Evolutionary conservation across 2,113 vertebrate species (phyloP).

Genomic region (Columbina picui): DNA sequence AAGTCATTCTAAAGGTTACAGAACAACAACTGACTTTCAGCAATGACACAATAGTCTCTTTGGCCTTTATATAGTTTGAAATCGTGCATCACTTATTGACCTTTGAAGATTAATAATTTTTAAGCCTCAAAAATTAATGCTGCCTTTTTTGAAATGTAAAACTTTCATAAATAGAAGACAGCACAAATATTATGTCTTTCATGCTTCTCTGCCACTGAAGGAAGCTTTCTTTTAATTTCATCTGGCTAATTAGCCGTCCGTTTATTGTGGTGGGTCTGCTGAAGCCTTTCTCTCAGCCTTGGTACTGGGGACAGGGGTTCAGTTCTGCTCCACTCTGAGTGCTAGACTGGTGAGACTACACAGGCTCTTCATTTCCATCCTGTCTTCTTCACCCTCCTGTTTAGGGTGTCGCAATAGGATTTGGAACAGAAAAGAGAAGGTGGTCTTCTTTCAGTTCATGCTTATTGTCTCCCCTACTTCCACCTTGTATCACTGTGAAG

Average conservation of each 20-base stretch:
- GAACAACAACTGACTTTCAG: not conserved
- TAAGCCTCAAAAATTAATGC: conserved; percentile 10
- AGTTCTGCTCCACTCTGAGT: not conserved
- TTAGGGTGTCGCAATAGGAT: not conserved
- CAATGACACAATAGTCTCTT: not conserved
- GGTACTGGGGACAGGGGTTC: not conserved
- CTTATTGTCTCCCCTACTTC: not conserved
- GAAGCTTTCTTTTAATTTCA: not conserved
- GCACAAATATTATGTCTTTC: not conserved
- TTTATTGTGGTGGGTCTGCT: not conserved
- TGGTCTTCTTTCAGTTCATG: not conserved
- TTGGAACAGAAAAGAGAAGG: not conserved
- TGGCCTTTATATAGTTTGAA: conserved; percentile 1
- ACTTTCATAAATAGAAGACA: not conserved
- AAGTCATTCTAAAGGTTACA: conserved; percentile 53
- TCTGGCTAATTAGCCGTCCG: not conserved
- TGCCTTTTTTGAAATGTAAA: not conserved
- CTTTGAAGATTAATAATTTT: not conserved
- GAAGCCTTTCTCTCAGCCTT: not conserved
- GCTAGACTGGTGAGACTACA: not conserved
- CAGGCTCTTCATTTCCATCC: not conserved
- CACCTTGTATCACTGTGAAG: not conserved
- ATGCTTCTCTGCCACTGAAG: not conserved
- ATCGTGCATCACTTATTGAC: not conserved
- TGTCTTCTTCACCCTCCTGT: not conserved